Conservation (phyloP, 2,888 invertebrate genomes). For the Drosophila formosana region DNA sequence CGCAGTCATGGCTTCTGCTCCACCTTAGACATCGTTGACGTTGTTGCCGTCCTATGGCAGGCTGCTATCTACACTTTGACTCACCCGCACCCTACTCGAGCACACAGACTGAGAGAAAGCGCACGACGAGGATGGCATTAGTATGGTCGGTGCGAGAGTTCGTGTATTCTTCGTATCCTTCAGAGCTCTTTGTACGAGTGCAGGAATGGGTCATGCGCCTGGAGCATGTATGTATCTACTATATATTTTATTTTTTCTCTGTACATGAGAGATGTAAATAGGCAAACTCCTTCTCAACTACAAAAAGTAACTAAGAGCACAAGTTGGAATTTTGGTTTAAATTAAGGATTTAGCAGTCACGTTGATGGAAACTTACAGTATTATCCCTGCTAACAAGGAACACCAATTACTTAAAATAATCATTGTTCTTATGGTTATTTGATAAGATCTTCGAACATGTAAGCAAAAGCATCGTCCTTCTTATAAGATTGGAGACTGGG, state of each 20-base stretch:
- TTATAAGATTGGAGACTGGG: constrained; percentile 16
- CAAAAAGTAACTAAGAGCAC: constrained; percentile 58
- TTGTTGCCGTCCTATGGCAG: constrained; percentile 79
- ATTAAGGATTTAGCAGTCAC: constrained; percentile 21
- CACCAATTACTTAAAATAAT: constrained; percentile 77
- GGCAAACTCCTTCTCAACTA: constrained; percentile 21
- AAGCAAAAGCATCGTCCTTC: constrained; percentile 41
- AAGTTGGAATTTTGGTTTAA: constrained; percentile 48
- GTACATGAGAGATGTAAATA: constrained; percentile 63
- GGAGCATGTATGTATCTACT: constrained; percentile 54
- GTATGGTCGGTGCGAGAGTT: constrained; percentile 69
- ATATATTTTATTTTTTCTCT: constrained; percentile 33
- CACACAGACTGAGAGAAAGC: constrained; percentile 37
- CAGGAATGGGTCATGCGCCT: constrained; percentile 83
- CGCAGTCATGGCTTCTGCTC: constrained; percentile 84
- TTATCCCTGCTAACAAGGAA: constrained; percentile 38
- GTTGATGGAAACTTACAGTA: constrained; percentile 25
- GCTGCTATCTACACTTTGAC: constrained; percentile 75
- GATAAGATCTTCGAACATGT: constrained; percentile 73
- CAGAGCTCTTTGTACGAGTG: constrained; percentile 67
- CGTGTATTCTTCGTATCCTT: constrained; percentile 63
- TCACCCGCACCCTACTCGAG: constrained; percentile 60
- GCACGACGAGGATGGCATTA: constrained; percentile 71
- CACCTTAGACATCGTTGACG: constrained; percentile 82
- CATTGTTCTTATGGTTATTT: constrained; percentile 69